phyloP scores from a whole-genome alignment of 1,140 invertebrate species.

The Calephelis virginiensis region DNA sequence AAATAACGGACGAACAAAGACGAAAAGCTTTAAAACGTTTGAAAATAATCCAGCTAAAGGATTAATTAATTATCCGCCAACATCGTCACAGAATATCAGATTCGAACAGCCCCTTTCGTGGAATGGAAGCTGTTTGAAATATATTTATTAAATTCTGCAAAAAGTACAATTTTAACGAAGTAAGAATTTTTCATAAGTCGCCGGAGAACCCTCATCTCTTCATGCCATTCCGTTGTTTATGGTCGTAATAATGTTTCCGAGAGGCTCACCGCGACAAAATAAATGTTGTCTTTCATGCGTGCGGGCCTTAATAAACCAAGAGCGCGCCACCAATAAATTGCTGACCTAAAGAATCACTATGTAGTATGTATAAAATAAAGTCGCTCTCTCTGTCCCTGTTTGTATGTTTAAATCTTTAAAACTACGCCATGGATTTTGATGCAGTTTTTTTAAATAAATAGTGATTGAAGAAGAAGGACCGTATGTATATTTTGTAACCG shows the following conservation, averaged over 20 bases:
- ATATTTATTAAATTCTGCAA: conserved; percentile 17
- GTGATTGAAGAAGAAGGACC: too few relatives aligned
- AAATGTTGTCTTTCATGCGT: conserved; percentile 10
- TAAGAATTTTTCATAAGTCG: conserved; percentile 13
- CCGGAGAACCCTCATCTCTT: conserved; percentile 5
- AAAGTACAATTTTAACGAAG: conserved; percentile 14
- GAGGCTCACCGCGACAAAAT: conserved; percentile 5
- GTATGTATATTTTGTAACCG: too few relatives aligned
- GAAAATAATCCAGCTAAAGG: conserved; percentile 5
- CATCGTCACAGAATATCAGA: conserved; percentile 15
- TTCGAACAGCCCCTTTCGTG: conserved; percentile 6
- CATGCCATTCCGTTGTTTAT: conserved; percentile 7
- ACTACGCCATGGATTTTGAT: too few relatives aligned
- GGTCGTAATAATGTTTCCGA: conserved; percentile 10
- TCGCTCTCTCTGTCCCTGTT: too few relatives aligned
- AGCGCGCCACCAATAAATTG: neutral
- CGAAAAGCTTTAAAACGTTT: too few relatives aligned
- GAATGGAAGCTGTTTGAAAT: conserved; percentile 6
- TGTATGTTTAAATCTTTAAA: too few relatives aligned
- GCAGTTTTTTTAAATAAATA: too few relatives aligned
- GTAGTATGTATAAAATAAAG: too few relatives aligned
- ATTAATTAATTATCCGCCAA: conserved; percentile 13
- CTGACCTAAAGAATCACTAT: too few relatives aligned
- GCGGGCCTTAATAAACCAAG: neutral
- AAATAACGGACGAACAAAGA: too few relatives aligned